Base-by-base conservation (phyloP, 2,113 vertebrate genomes). In the Sorex araneus region DNA sequence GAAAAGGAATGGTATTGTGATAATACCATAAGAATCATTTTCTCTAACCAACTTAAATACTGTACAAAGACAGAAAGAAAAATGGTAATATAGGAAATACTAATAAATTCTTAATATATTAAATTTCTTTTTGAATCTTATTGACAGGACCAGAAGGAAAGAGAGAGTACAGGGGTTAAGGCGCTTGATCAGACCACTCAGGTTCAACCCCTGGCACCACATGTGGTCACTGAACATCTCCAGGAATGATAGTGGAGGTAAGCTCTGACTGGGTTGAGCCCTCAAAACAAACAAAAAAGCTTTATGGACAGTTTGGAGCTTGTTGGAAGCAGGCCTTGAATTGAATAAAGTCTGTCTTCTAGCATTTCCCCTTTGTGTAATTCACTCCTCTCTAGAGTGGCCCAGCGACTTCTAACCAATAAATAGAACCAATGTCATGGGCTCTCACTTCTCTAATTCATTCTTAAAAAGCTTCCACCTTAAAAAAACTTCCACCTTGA, bases 11-110 rank as follows among this genome's bases (percentile, higher is more conserved):
- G 2, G 5, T 57, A 8, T 88, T 87, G 6, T 7, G 79, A 28
- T n/a, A 85, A 70, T 23, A 77, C 18, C 1, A 77, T 4, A 27
- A 36, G 10, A n/a, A 73, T 74, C 78, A 6, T 74, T 40, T 70
- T 80, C 86, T 50, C 8, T 76, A 5, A 66, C 7, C n/a, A 6
- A 2, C 30, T 36, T 60, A 79, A 74, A 15, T 8, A 76, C 27
- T 88, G 3, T 82, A 5, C 81, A 81, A 84, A 93, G 70, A 13
- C 8, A 45, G 28, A 13, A 94, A 66, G 19, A 84, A 90, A 64
- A 10, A 4, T 74, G 21, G 8, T 40, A 34, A 34, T 63, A 1
- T 12, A 43, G 30, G 32, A 11, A 81, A 2, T 47, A 50, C 19
- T 78, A 23, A 76, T 75, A 71, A 83, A 74, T 30, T 73, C 76